Percentiles rank a stretch among this genome's conserved stretches.
phyloP scores from a whole-genome alignment of 2,888 invertebrate species.

The Tromatobia lineatoria region DNA sequence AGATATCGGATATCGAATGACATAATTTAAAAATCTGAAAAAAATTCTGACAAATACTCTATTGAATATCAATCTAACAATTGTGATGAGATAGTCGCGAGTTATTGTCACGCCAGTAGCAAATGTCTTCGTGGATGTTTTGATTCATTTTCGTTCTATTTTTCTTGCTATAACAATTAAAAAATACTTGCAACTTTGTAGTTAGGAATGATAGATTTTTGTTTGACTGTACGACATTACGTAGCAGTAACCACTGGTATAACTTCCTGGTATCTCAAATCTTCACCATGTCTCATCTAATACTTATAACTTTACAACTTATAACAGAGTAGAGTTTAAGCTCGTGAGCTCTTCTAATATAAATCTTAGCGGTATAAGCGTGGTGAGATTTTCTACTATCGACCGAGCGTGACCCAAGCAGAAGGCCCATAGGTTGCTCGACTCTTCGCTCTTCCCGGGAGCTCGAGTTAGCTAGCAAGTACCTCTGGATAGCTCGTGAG shows the following conservation, averaged over 20 bases:
- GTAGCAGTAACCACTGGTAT: background rate
- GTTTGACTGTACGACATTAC: background rate
- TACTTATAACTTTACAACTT: constrained; percentile 40
- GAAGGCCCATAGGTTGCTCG: constrained; percentile 38
- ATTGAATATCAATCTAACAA: too few species aligned
- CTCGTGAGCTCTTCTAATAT: constrained; percentile 37
- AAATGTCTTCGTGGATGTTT: too few species aligned
- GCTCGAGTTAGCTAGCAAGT: constrained; percentile 44
- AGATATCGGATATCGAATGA: too few species aligned
- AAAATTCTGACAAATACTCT: too few species aligned
- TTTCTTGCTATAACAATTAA: background rate
- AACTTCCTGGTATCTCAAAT: constrained; percentile 41
- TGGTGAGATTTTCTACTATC: constrained; percentile 42
- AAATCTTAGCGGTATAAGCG: constrained; percentile 43
- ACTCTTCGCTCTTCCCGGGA: constrained; percentile 59
- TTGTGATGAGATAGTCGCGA: too few species aligned
- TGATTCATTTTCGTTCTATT: too few species aligned
- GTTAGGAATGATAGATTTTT: too few species aligned
- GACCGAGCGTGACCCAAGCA: constrained; percentile 46
- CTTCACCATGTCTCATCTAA: constrained; percentile 40
- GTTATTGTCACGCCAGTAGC: too few species aligned
- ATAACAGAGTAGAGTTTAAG: constrained; percentile 21
- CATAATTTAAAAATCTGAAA: too few species aligned
- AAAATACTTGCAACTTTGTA: too few species aligned
- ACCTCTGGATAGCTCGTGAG: constrained; percentile 41